A percentile compares a stretch with the other conserved stretches of the same genome.
phyloP scores from a whole-genome alignment of 2,113 vertebrate species.

The Ammospiza caudacuta region DNA sequence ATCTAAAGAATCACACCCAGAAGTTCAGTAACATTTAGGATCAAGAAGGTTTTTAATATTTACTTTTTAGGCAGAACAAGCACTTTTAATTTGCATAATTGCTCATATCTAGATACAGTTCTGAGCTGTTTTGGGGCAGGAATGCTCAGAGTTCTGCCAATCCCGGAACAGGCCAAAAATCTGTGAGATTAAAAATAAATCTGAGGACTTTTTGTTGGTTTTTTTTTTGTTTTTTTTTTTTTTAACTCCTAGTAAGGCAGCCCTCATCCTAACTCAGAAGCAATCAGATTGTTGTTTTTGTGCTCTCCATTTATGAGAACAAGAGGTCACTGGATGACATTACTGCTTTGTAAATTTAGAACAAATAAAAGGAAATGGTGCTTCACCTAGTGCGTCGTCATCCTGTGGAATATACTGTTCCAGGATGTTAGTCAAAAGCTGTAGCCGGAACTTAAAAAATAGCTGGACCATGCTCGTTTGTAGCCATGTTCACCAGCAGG shows the following conservation, averaged over 20 bases:
- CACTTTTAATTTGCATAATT: not conserved
- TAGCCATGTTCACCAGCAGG: not conserved
- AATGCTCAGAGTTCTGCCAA: not conserved
- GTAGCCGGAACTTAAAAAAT: conserved; percentile 7
- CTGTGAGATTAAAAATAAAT: conserved; percentile 19
- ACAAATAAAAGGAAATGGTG: conserved; percentile 67
- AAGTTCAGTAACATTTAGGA: not conserved
- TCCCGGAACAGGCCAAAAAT: not conserved
- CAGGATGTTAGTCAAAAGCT: conserved; percentile 61
- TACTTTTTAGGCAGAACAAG: conserved; percentile 13
- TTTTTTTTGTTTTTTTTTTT: not conserved
- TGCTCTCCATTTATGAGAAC: conserved; percentile 3
- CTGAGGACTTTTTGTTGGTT: not conserved
- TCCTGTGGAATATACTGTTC: conserved; percentile 60
- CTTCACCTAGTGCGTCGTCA: conserved; percentile 59
- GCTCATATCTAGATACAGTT: conserved; percentile 7
- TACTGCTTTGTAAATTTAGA: conserved; percentile 67
- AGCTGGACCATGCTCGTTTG: not conserved
- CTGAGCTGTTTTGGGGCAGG: not conserved
- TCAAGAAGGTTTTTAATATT: not conserved
- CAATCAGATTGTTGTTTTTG: not conserved
- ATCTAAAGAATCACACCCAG: not conserved
- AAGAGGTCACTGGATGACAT: conserved; percentile 61
- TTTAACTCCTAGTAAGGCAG: not conserved
- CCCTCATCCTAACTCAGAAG: not conserved